Evolutionary conservation across 2,113 vertebrate species (phyloP).

Genomic region (Damaliscus lunatus): DNA sequence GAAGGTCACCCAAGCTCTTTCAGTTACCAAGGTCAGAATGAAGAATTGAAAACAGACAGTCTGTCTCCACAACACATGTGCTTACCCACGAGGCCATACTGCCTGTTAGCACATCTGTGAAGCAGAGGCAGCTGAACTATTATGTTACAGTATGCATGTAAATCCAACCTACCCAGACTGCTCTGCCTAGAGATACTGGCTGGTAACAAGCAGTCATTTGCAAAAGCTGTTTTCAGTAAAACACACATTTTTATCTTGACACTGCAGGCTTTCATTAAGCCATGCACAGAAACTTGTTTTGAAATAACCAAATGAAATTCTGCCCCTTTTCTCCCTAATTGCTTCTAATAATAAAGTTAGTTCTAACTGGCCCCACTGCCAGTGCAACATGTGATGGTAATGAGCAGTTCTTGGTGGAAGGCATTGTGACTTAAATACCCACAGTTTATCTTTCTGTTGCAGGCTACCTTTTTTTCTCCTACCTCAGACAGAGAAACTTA

Average conservation of each 20-base stretch:
- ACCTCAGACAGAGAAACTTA: conserved; percentile 56
- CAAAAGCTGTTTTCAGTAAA: conserved; percentile 75
- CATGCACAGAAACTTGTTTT: conserved; percentile 73
- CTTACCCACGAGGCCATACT: not conserved
- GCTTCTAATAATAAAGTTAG: conserved; percentile 78
- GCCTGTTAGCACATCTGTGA: not conserved
- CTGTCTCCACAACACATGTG: not conserved
- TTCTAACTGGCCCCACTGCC: conserved; percentile 52
- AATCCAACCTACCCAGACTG: conserved; percentile 42
- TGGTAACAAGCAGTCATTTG: conserved; percentile 66
- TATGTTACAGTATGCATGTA: not conserved
- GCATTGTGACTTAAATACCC: conserved; percentile 70
- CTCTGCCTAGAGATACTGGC: conserved; percentile 26
- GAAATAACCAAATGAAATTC: conserved; percentile 78
- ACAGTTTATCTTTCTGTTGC: conserved; percentile 76
- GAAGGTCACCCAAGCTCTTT: conserved; percentile 1
- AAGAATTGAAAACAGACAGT: not conserved
- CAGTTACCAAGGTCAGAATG: not conserved
- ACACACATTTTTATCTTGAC: conserved; percentile 77
- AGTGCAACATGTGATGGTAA: conserved; percentile 59
- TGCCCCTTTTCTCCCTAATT: conserved; percentile 73
- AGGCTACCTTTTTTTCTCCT: conserved; percentile 37
- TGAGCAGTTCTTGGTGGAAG: conserved; percentile 64
- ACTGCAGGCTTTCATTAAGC: conserved; percentile 70
- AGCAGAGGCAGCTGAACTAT: conserved; percentile 37